These are phyloP conservation scores for Melanerpes aurifrons DNA, from an alignment of 2,113 vertebrate genomes.

Conservation along the genomic window DNA sequence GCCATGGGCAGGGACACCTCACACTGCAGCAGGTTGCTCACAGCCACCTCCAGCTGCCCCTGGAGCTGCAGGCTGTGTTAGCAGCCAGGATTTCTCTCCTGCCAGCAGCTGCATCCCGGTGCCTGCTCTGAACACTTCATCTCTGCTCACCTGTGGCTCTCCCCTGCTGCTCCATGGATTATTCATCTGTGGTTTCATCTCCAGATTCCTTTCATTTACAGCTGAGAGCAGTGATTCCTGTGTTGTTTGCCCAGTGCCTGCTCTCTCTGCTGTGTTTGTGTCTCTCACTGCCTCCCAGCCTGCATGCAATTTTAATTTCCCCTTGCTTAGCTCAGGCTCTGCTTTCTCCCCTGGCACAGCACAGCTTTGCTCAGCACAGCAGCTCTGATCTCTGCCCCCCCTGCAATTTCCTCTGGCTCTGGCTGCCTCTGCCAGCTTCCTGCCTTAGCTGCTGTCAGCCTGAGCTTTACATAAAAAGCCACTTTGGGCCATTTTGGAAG, in stretches of 20 bases:
- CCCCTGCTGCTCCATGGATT: neutral
- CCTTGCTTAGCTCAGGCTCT: conserved; percentile 9
- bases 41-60: neutral
- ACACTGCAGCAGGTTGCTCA: too few species aligned
- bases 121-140: conserved; percentile 13
- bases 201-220: conserved; percentile 21
- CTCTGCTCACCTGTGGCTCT: neutral
- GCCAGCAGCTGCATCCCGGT: neutral
- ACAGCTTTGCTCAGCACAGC: neutral
- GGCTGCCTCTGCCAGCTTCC: neutral
- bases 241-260: neutral
- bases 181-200: neutral
- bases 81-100: neutral
- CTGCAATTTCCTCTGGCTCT: conserved; percentile 14
- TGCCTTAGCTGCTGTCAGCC: conserved; percentile 26
- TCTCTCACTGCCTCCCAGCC: neutral
- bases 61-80: neutral
- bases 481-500: neutral
- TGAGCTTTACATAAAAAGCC: neutral
- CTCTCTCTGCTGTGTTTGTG: neutral
- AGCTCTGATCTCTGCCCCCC: neutral
- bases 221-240: neutral
- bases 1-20: too few species aligned
- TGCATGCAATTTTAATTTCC: conserved; percentile 51
- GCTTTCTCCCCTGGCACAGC: neutral